phyloP scores from a whole-genome alignment of 2,797 vertebrate genomes.

The Artibeus lituratus region DNA sequence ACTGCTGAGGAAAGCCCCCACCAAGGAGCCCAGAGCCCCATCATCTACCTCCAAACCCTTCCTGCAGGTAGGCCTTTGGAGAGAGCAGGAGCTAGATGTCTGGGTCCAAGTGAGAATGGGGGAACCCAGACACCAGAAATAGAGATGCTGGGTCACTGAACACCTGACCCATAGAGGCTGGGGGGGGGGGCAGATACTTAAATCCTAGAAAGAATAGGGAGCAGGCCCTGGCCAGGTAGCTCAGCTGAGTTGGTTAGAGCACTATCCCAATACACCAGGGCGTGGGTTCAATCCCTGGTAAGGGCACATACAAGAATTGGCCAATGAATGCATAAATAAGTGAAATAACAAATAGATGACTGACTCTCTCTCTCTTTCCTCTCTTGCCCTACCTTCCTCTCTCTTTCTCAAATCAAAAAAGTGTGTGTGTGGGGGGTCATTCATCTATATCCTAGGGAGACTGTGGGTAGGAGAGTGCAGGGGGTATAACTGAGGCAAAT shows the following conservation, averaged over 20 bases:
- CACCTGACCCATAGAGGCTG: neutral
- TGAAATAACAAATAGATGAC: neutral
- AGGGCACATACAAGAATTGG: neutral
- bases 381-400: neutral
- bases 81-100: neutral
- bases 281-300: neutral
- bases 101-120: neutral
- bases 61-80: conserved; percentile 79
- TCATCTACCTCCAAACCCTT: conserved; percentile 84
- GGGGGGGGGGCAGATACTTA: neutral
- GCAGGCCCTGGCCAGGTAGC: neutral
- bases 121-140: neutral
- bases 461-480: neutral
- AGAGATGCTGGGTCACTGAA: neutral
- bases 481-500: neutral
- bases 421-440: fast-evolving
- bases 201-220: neutral
- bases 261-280: neutral
- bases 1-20: conserved; percentile 83
- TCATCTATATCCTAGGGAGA: neutral
- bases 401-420: neutral
- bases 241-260: neutral
- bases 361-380: neutral
- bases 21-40: conserved; percentile 85
- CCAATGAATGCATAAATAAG: neutral